phyloP scores from a whole-genome alignment of 2,888 invertebrate genomes.

The Catocala nupta region DNA sequence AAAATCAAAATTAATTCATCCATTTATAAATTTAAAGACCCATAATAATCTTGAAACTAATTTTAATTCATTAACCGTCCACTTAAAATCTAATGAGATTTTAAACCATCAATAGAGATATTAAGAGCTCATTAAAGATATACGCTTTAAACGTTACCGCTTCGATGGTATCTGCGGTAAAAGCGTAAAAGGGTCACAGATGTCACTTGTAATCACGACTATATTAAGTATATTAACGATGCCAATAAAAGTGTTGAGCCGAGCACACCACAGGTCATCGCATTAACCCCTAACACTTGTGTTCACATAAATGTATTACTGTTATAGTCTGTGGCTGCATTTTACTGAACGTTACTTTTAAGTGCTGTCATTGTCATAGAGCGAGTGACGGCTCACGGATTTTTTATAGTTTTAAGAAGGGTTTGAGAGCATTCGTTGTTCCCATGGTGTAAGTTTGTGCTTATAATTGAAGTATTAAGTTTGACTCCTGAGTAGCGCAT shows the following conservation, averaged over 20 bases:
- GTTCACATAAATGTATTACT: neutral
- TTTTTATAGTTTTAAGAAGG: neutral
- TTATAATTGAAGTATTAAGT: no score
- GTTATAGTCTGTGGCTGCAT: slow-evolving; percentile 2
- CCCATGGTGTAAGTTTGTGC: no score
- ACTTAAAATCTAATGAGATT: slow-evolving; percentile 5
- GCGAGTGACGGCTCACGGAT: neutral
- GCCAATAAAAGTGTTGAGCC: slow-evolving; percentile 24
- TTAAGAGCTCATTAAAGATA: slow-evolving; percentile 6
- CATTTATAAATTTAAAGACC: no score
- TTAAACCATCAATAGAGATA: slow-evolving; percentile 12
- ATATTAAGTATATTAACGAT: slow-evolving; percentile 26
- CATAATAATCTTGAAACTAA: no score
- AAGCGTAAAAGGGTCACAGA: slow-evolving; percentile 34
- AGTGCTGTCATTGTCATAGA: no score
- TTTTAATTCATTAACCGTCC: neutral
- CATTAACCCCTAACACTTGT: slow-evolving; percentile 37
- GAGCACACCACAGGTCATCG: slow-evolving; percentile 28
- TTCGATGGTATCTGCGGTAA: slow-evolving; percentile 12
- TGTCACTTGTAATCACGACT: slow-evolving; percentile 29
- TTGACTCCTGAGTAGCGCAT: no score
- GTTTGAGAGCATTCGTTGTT: no score
- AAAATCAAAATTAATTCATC: no score
- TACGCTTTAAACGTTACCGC: neutral
- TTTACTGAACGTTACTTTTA: neutral